Evolutionary conservation across 2,888 invertebrate species (phyloP).

Genomic region (Lucinisca nassula): DNA sequence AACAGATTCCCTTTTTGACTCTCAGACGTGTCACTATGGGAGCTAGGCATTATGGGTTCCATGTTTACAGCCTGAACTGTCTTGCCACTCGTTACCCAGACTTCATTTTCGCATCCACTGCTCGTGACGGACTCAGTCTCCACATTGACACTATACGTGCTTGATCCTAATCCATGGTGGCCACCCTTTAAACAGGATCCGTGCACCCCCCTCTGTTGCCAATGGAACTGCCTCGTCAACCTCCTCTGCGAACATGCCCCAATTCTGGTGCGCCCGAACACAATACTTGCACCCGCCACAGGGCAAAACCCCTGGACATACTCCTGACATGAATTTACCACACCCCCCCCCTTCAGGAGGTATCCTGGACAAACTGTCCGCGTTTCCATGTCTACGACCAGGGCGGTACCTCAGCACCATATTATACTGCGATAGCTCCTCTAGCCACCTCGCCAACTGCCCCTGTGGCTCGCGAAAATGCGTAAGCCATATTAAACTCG

Average conservation of each 20-base stretch:
- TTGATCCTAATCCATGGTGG: not conserved
- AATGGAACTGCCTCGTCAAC: conserved; percentile 20
- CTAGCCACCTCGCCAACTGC: conserved; percentile 58
- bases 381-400: not conserved
- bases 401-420: not conserved
- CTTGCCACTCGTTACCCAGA: no score
- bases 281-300: conserved; percentile 48
- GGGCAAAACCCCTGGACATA: not conserved
- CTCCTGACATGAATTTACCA: not conserved
- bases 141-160: not conserved
- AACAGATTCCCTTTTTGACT: no score
- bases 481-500: conserved; percentile 50
- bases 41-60: no score
- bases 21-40: no score
- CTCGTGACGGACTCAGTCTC: no score
- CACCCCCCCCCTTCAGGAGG: not conserved
- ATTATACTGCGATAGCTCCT: not conserved
- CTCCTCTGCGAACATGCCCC: not conserved
- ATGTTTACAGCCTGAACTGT: no score
- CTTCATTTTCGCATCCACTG: no score
- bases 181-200: no score
- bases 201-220: not conserved
- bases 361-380: not conserved
- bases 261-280: conserved; percentile 17
- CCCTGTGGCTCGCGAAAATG: conserved; percentile 52